Evolutionary conservation across 2,888 invertebrate genomes (phyloP), one percentile per base, ranked within the genome.

Genomic region (Falcaria lacertinaria): DNA sequence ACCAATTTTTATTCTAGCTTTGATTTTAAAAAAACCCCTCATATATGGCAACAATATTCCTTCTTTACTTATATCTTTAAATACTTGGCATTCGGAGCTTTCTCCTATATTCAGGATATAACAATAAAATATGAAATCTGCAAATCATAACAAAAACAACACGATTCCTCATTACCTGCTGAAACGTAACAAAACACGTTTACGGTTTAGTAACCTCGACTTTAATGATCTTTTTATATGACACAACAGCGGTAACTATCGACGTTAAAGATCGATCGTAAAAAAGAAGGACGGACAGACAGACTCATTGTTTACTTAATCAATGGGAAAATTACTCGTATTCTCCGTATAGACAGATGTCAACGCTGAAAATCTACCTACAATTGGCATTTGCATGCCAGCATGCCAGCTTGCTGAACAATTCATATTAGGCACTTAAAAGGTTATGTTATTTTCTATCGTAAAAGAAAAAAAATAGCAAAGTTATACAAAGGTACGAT

Each of bases 161-260:
- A 11, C 28, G 7, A 11, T 8, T 28, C 28, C 3, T 28, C 28
- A 28, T 28, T 7, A 28, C 1, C 3, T 11, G 28, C 11, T 11
- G 3, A 28, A 11, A 28, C 28, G 6, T 19, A 19, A 19, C 19
- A 19, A 4, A n/a, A 28, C 11, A 11, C 7, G 25, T 25, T 8
- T 25, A 8, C 2, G 8, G 25, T n/a, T n/a, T n/a, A 8, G 2
- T 22, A 13, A 36, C 22, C 36, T 22, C 22, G 37, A 37, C 22
- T 22, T 14, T 36, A 36, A 36, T 22, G 19, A 36, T 36, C 14
- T 36, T 36, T 28, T 22, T 37, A 37, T 22, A 25, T 37, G 14
- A 37, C 36, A 22, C 22, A 37, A 37, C 22, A 15, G 14, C 7
- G 35, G 37, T 22, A 22, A 22, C 37, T 13, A 37, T 37, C 22